Evolutionary conservation across 2,113 vertebrate genomes (phyloP).

Genomic region (Coryphaenoides rupestris): DNA sequence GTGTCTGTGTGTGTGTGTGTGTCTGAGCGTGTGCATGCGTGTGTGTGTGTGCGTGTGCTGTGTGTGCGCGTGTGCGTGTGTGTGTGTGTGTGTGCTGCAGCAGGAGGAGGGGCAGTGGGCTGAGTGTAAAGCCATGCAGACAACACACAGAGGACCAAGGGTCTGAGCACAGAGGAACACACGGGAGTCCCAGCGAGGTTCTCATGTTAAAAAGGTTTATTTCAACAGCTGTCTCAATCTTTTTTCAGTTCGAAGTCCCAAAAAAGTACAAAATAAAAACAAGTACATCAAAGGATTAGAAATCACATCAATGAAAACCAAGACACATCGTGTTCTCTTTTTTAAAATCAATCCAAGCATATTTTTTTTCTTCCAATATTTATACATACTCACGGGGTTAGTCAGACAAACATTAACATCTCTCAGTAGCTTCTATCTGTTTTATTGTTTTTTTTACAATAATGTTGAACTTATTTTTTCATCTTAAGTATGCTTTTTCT

Average conservation of each 20-base stretch:
- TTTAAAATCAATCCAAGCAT: constrained; percentile 75
- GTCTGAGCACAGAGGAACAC: constrained; percentile 50
- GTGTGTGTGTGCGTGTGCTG: constrained; percentile 6
- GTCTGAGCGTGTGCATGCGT: constrained; percentile 4
- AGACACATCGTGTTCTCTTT: constrained; percentile 76
- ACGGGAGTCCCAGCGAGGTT: constrained; percentile 42
- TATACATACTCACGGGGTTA: constrained; percentile 82
- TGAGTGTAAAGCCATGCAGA: constrained; percentile 62
- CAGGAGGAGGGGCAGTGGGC: constrained; percentile 20
- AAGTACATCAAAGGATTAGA: constrained; percentile 87
- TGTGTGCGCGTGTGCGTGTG: constrained; percentile 1
- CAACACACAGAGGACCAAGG: not conserved
- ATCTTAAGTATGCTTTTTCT: constrained; percentile 65
- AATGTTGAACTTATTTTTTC: constrained; percentile 65
- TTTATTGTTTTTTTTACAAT: constrained; percentile 65
- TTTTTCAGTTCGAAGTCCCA: constrained; percentile 76
- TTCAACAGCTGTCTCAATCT: constrained; percentile 83
- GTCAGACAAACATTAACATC: constrained; percentile 80
- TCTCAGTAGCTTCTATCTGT: constrained; percentile 71
- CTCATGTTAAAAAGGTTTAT: constrained; percentile 88
- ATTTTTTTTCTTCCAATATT: constrained; percentile 69
- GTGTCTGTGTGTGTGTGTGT: not conserved
- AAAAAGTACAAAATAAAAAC: constrained; percentile 96
- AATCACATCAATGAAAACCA: constrained; percentile 85
- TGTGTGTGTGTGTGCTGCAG: constrained; percentile 7